Base-by-base conservation (phyloP, 2,113 vertebrate species). In the Embiotoca jacksoni region DNA sequence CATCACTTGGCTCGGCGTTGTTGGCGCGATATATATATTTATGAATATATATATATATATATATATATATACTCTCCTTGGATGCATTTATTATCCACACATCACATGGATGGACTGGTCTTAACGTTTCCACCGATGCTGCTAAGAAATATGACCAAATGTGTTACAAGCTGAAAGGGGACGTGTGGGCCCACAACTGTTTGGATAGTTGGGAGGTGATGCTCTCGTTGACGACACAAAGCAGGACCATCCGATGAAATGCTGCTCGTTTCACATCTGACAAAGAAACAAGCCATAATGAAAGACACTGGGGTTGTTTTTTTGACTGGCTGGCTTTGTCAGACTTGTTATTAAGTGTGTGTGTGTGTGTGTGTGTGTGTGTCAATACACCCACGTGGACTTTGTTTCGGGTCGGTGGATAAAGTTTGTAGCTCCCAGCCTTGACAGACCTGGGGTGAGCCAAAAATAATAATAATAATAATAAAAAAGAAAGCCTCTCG, bases 11-110 rank as follows among this genome's bases (percentile, higher is more conserved):
- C 63, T 80, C 66, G 41, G 65, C 10, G 81, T 16, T 74, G 63
- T 91, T 92, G 90, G 90, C 89, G 90, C 90, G 80, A 23, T 23
- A 23, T n/a, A n/a, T n/a, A n/a, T n/a, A n/a, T n/a, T n/a, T n/a
- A n/a, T n/a, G n/a, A 23, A 23, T 23, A 23, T 23, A 23, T 23
- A 23, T 23, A 23, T 23, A 23, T 23, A 23, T 23, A 23, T 23
- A 23, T 23, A 23, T 23, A 23, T 23, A n/a, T n/a, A 86, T 78
- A 74, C 68, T 81, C 71, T 41, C 41, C 50, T 58, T 14, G 77
- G 49, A 44, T 82, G 66, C 35, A 68, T 78, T 69, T 77, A 78
- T 76, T 75, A 68, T 60, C 62, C 15, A 16, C 78, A 65, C 63
- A 81, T 36, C 78, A 65, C 63, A 81, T 36, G 61, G 70, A 35